phyloP scores from a whole-genome alignment of 2,113 vertebrate genomes.

The Carassius gibelio region DNA sequence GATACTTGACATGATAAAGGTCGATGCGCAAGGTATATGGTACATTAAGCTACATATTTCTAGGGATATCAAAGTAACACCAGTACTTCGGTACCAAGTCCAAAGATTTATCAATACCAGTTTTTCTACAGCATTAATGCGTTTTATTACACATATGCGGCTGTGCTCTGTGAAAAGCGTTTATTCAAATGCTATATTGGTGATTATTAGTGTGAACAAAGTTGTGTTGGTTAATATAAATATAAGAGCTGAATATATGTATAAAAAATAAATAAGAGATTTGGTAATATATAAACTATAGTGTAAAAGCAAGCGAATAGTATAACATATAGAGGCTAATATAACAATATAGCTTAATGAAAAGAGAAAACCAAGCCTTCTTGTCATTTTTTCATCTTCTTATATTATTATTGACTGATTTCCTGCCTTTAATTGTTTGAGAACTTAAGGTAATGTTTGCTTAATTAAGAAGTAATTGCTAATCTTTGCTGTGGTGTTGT shows the following conservation, averaged over 20 bases:
- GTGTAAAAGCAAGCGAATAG: not conserved
- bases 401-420: too few relatives aligned
- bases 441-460: not conserved
- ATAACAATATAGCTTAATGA: too few relatives aligned
- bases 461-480: not conserved
- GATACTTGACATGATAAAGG: not conserved
- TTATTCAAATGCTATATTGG: not conserved
- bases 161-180: not conserved
- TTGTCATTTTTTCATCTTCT: too few relatives aligned
- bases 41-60: not conserved
- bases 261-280: not conserved
- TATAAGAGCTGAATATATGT: not conserved
- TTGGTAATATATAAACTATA: not conserved
- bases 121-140: not conserved
- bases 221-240: not conserved
- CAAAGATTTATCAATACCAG: not conserved
- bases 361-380: too few relatives aligned
- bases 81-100: not conserved
- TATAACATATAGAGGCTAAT: too few relatives aligned
- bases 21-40: not conserved
- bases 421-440: too few relatives aligned
- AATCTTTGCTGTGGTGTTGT: not conserved
- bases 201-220: not conserved
- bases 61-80: too few relatives aligned
- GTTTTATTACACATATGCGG: not conserved